phyloP scores from a whole-genome alignment of 2,888 invertebrate genomes.

The Hetaerina titia region DNA sequence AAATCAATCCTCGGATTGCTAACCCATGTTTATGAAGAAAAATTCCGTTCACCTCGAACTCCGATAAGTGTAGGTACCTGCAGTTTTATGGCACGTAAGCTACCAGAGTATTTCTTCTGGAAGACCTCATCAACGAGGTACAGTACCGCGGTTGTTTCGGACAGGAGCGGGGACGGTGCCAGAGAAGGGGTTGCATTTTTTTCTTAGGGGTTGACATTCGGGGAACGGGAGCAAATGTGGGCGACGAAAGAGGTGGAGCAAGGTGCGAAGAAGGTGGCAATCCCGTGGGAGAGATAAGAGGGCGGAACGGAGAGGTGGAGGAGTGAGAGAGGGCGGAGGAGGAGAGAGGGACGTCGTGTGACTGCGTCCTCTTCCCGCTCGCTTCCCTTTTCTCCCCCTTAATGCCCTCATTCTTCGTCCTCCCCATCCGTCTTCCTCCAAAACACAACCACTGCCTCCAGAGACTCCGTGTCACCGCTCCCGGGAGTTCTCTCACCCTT shows the following conservation, averaged over 20 bases:
- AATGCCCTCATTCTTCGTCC: conserved; percentile 49
- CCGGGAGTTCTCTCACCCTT: background rate
- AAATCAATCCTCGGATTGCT: too few species aligned
- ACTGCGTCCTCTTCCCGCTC: background rate
- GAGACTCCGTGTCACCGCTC: conserved; percentile 58
- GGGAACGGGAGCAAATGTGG: background rate
- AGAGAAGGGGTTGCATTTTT: conserved; percentile 12
- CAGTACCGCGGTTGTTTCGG: background rate
- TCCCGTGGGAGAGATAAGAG: background rate
- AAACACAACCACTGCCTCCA: conserved; percentile 42
- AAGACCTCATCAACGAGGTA: background rate
- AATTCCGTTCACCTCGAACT: too few species aligned
- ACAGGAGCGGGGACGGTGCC: background rate
- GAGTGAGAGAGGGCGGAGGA: background rate
- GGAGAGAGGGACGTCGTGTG: background rate
- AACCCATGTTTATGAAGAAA: too few species aligned
- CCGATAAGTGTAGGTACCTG: too few species aligned
- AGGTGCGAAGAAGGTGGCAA: conserved; percentile 8
- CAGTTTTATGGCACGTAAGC: too few species aligned
- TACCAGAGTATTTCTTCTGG: background rate
- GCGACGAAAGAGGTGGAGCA: background rate
- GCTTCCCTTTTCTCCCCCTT: background rate
- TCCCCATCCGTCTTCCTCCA: conserved; percentile 60
- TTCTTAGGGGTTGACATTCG: background rate
- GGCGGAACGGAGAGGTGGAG: background rate